Base-by-base conservation (phyloP, 2,113 vertebrate genomes). In the Nematolebias whitei region DNA sequence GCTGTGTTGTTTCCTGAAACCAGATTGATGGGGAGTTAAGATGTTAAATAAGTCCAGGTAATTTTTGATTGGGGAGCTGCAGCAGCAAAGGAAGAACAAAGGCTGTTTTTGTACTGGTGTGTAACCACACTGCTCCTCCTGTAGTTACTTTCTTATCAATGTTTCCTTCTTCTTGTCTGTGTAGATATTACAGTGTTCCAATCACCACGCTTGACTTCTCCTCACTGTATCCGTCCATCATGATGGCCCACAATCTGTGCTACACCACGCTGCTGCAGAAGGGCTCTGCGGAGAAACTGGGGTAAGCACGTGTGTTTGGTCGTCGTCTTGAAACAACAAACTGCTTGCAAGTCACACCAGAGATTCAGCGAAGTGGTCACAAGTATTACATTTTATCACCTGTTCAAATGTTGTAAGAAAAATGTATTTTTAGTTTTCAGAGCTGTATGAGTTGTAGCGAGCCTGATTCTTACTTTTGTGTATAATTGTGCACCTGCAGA, bases 191-290 rank as follows among this genome's bases (percentile, higher is more conserved):
- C 26, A 95, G 92, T 0, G 68, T 96, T 48, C 96, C 96, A 20
- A 98, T 98, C 2, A 65, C 94, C 43, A 97, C 95, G 0, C 85
- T 98, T 90, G 96, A 98, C 89, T 98, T 97, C 82, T 98, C 96
- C 26, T 97, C 96, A 0, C 79, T 97, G 90, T 98, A 98, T 82
- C 96, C 96, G 0, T 98, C 96, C 75, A 97, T 98, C 79, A 98
- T 98, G 96, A 96, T 96, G 95, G 95, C 95, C 35, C 96, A 98
- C 82, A 98, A 97, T 67, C 92, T 98, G 51, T 98, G 96, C 80
- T 97, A 97, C 83, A 96, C 96, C 48, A 95, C 95, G 0, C 89
- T 97, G 20, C 87, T 97, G 47, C 93, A 94, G 85, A 93, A 92
- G 1, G 93, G 93, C 40, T 81, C 93, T 0, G 78, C 50, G 1